phyloP scores from a whole-genome alignment of 2,113 vertebrate species.

The Phaethornis superciliosus region DNA sequence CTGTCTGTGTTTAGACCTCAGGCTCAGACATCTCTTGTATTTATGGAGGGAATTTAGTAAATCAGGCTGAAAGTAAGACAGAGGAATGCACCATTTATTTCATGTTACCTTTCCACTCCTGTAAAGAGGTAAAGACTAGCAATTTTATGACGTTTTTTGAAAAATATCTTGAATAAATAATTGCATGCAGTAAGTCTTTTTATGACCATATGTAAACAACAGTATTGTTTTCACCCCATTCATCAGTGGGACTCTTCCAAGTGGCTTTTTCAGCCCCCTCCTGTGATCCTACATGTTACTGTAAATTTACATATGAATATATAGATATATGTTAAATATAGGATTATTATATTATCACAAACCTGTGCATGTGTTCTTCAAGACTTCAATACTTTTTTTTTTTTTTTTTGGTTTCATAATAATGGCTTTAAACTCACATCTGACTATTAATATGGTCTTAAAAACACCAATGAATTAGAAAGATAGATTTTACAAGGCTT shows the following conservation, averaged over 20 bases:
- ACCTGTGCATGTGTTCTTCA: background rate
- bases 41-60: rapidly evolving
- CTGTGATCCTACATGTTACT: background rate
- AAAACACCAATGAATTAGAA: background rate
- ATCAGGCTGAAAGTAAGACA: background rate
- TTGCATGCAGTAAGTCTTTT: background rate
- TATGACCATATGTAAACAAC: background rate
- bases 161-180: background rate
- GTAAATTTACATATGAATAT: too few species aligned
- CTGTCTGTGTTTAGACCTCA: background rate
- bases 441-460: background rate
- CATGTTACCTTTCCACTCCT: background rate
- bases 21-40: rapidly evolving
- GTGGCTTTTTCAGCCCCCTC: background rate
- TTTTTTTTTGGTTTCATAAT: background rate
- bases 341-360: background rate
- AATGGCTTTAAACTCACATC: background rate
- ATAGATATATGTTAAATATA: too few species aligned
- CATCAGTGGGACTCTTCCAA: background rate
- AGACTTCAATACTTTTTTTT: background rate
- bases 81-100: background rate
- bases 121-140: background rate
- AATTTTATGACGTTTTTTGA: background rate
- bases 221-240: background rate
- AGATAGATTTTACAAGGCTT: background rate